Base-by-base conservation (phyloP, 2,113 vertebrate species). In the Cochlearius cochlearius region DNA sequence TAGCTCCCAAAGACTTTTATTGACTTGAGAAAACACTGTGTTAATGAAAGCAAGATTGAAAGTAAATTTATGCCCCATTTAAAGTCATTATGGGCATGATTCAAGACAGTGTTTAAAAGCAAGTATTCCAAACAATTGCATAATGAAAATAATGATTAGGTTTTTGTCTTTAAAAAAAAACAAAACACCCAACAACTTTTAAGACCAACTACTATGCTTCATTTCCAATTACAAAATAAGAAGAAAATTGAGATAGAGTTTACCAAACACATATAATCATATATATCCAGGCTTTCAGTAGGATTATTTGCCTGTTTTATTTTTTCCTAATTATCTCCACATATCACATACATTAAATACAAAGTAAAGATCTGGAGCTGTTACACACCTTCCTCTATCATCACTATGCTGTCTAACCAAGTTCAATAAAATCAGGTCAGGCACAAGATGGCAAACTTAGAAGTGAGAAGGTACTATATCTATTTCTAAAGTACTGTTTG, bases 11-110 rank as follows among this genome's bases (percentile, higher is more conserved):
- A 86, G 78, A 79, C 53, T 77, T 92, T 11, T 73, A 86, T 22
- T 53, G 43, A 83, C 91, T 68, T 86, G 77, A 96, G 78, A 94
- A 95, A 95, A 90, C 49, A 79, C 49, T 72, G 53, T 62, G 77
- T 82, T 95, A 93, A 96, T 92, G 88, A 93, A 93, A 88, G 69
- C 62, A 71, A 76, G 45, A 89, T 76, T 55, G 72, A 92, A 89
- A 92, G 81, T 76, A 20, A 34, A 71, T 71, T 69, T 59, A 84
- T 49, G 43, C 14, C 18, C 77, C 91, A 87, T 78, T 93, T 82
- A 55, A 75, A 90, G 81, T 50, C 39, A 84, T 81, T 59, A 87
- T 38, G 60, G 73, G 60, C n/a, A 72, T 18, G 66, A 82, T 72
- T 85, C 74, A 88, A 96, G 64, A 23, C 16, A 81, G 23, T 43